phyloP scores from a whole-genome alignment of 2,113 vertebrate species.

The Gopherus evgoodei region DNA sequence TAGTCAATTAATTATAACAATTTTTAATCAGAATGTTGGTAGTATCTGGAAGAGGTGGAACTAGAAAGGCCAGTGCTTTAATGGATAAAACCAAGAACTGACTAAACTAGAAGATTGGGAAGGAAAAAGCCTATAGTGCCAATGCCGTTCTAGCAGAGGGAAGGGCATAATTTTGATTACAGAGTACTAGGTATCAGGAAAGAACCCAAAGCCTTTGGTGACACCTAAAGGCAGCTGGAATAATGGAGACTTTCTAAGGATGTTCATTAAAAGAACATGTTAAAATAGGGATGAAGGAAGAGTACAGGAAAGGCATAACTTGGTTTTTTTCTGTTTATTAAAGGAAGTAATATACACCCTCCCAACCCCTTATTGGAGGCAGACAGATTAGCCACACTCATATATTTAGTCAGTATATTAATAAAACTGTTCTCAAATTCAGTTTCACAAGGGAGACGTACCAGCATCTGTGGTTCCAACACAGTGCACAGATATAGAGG shows the following conservation, averaged over 20 bases:
- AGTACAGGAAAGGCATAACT: constrained; percentile 56
- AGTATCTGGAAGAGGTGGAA: neutral
- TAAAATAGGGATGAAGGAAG: constrained; percentile 64
- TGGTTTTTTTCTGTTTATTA: constrained; percentile 69
- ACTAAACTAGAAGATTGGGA: neutral
- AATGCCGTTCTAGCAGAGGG: constrained; percentile 16
- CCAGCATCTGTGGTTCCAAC: constrained; percentile 50
- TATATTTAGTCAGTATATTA: constrained; percentile 74
- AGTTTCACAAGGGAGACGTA: constrained; percentile 59
- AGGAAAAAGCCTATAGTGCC: neutral
- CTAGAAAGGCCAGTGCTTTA: neutral
- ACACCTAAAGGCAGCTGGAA: constrained; percentile 67
- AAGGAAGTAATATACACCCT: constrained; percentile 53
- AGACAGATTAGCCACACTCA: constrained; percentile 60
- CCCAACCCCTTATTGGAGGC: constrained; percentile 66
- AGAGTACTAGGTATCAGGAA: constrained; percentile 43
- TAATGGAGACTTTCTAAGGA: constrained; percentile 61
- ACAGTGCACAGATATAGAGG: constrained; percentile 14
- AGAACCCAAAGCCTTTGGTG: constrained; percentile 63
- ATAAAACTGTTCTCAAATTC: constrained; percentile 65
- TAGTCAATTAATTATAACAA: neutral
- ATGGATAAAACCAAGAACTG: neutral
- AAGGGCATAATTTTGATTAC: constrained; percentile 25
- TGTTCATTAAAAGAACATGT: constrained; percentile 65
- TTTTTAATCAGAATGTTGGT: neutral